Conservation (phyloP, 2,888 invertebrate species). For the Apoda limacodes region DNA sequence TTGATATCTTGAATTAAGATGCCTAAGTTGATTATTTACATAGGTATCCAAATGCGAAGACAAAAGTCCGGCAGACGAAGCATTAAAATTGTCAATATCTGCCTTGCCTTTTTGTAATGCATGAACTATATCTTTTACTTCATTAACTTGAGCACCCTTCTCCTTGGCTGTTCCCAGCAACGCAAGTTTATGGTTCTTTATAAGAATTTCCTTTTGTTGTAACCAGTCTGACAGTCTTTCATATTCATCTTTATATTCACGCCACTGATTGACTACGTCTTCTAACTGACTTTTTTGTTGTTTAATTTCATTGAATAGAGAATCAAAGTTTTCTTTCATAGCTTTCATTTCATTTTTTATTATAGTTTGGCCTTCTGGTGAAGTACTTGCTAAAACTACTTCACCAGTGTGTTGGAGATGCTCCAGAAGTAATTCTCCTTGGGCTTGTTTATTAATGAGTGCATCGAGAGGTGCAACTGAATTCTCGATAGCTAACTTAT, state of each 20-base stretch:
- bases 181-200: conserved; percentile 90
- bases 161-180: conserved; percentile 83
- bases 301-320: conserved; percentile 86
- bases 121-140: conserved; percentile 81
- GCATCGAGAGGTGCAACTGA: conserved; percentile 89
- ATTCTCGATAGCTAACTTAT: conserved; percentile 89
- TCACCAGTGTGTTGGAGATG: conserved; percentile 89
- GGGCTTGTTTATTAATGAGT: conserved; percentile 88
- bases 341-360: conserved; percentile 90
- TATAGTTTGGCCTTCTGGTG: conserved; percentile 80
- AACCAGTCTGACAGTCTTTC: conserved; percentile 93
- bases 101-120: conserved; percentile 81
- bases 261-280: conserved; percentile 84
- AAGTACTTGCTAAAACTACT: conserved; percentile 87
- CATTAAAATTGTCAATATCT: conserved; percentile 87
- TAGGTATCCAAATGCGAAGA: conserved; percentile 89
- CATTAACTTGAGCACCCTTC: conserved; percentile 86
- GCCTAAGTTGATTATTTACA: conserved; percentile 87
- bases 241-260: conserved; percentile 93
- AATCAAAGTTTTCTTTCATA: conserved; percentile 85
- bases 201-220: conserved; percentile 90
- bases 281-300: conserved; percentile 88
- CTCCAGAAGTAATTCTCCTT: conserved; percentile 89
- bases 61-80: conserved; percentile 79
- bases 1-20: conserved; percentile 89